These are phyloP conservation scores for Hyperoplus immaculatus DNA, from an alignment of 2,797 vertebrate genomes.

Conservation along the genomic window DNA sequence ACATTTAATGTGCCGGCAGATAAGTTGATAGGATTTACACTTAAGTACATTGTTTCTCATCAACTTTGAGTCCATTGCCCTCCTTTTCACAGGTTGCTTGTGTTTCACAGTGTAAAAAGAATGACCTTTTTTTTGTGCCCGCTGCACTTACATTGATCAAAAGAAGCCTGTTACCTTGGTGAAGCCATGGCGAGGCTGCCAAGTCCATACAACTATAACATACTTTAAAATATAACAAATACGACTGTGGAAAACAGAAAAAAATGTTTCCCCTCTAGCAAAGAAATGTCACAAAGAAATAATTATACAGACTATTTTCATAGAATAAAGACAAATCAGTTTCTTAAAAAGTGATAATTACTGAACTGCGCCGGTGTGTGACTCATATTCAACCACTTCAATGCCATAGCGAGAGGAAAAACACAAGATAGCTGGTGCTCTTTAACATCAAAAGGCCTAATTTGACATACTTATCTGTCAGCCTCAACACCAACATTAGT, in stretches of 20 bases:
- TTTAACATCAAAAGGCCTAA: no score
- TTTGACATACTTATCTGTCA: no score
- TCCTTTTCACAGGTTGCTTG: not conserved
- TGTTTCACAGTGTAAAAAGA: not conserved
- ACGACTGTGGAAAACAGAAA: not conserved
- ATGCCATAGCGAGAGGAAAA: not conserved
- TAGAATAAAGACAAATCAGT: not conserved
- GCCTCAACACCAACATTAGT: no score
- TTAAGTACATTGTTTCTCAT: not conserved
- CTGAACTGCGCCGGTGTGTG: not conserved
- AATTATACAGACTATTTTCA: not conserved
- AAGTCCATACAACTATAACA: not conserved
- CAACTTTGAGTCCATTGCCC: not conserved
- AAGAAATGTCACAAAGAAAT: not conserved
- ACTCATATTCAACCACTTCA: not conserved
- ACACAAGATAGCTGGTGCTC: no score
- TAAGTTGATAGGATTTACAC: conserved; percentile 22
- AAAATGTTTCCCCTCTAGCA: not conserved
- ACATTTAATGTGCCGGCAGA: conserved; percentile 27
- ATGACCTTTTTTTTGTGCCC: not conserved
- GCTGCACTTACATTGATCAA: not conserved
- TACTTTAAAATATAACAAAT: not conserved
- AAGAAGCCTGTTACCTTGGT: conserved; percentile 14
- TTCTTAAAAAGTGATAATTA: not conserved
- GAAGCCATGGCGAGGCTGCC: not conserved